Conservation (phyloP, 2,888 invertebrate species). For the Sthenelais limicola region DNA sequence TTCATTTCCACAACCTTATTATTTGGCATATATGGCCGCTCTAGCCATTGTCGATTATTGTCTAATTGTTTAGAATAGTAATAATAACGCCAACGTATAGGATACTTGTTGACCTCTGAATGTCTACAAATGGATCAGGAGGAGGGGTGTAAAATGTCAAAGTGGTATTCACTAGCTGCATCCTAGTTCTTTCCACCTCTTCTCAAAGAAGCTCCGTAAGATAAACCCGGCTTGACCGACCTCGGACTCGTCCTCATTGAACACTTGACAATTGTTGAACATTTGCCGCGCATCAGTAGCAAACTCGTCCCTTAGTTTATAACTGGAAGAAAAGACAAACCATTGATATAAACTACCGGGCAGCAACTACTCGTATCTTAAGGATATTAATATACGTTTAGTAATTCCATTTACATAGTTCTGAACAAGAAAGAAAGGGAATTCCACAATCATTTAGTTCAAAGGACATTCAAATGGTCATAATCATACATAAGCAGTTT, state of each 20-base stretch:
- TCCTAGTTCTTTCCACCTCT: conserved; percentile 80
- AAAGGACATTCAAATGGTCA: too few species aligned
- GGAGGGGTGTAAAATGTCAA: neutral
- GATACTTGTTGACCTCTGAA: conserved; percentile 19
- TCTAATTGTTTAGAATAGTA: too few species aligned
- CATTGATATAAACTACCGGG: neutral
- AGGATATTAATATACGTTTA: neutral
- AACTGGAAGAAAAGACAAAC: conserved; percentile 76
- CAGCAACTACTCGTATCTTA: too few species aligned
- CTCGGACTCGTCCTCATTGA: conserved; percentile 98
- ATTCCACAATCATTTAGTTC: too few species aligned
- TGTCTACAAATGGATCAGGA: neutral
- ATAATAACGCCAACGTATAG: too few species aligned
- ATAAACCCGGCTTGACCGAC: conserved; percentile 96
- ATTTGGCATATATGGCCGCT: too few species aligned
- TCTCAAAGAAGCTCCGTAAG: conserved; percentile 93
- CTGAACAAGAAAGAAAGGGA: too few species aligned
- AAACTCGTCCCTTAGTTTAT: conserved; percentile 94
- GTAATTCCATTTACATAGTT: neutral
- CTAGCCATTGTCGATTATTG: too few species aligned
- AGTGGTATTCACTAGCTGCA: conserved; percentile 16
- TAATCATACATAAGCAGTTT: too few species aligned
- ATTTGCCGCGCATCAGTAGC: conserved; percentile 92
- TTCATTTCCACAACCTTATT: too few species aligned
- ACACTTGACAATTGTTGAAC: conserved; percentile 97